Evolutionary conservation across 2,797 vertebrate species (phyloP), one percentile per base, ranked within the genome.

Genomic region (Allobates femoralis): DNA sequence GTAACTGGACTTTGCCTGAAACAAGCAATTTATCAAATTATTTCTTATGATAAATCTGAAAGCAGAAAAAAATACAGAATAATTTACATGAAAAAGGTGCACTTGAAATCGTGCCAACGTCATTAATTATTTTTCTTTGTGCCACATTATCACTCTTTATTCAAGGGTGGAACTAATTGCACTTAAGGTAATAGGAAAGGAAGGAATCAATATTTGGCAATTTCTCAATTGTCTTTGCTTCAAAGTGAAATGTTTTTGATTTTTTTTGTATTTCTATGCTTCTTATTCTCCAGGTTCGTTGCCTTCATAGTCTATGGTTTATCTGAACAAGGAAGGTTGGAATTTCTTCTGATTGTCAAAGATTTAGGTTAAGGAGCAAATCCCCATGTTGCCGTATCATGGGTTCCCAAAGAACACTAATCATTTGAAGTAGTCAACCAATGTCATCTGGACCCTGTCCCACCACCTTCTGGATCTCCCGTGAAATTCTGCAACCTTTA

Each of bases 111-210:
- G 60, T 78, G 58, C 73, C 14, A 92, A 86, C 87, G 71, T 46
- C 26, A 89, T 90, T 91, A 92, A 90, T 92, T 91, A 93, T 92
- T 90, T 91, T 91, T 93, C 91, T 89, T 87, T 90, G 91, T 92
- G 92, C 87, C 89, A 41, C 37, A 85, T 90, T 92, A 86, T 92
- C 90, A 93, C 90, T 93, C 91, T 91, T 93, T 93, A 93, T 93
- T 92, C 87, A 89, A 90, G 90, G 92, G 91, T 91, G 91, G 91
- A 93, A 90, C 88, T 91, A 93, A 93, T 93, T 94, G 93, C 93
- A 93, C 93, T 93, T 92, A 85, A 90, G 55, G 91, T 90, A 91
- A 89, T 86, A 91, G 84, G 41, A 89, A 91, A 89, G 90, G 90
- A 90, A 82, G 55, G 64, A 77, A 82, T 82, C 21, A 83, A 19